Base-by-base conservation (phyloP, 2,113 vertebrate species). In the Ictalurus furcatus region DNA sequence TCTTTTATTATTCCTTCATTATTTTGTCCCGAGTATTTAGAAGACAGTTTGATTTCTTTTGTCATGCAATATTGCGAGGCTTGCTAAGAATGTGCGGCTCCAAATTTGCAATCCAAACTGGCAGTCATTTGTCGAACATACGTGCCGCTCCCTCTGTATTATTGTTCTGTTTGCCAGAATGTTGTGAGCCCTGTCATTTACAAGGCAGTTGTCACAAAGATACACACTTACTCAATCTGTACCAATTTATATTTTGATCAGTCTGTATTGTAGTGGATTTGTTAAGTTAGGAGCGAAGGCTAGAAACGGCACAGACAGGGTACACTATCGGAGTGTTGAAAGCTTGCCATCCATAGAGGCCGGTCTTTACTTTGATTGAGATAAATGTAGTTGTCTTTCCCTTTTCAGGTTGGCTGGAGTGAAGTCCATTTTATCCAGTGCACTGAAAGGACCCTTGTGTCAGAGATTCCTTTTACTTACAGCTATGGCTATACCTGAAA, bases 171-270 rank as follows among this genome's bases (percentile, higher is more conserved):
- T 84, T 88, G 86, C 79, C 84, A 84, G 83, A 84, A 80, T 90
- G 83, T 86, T 81, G 84, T 37, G 40, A 86, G 84, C 34, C 76
- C 84, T 86, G 71, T 89, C 91, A 89, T 89, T 76, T 78, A 83
- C 82, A 48, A 78, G 90, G 82, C 61, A 48, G 74, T 23, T 78
- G 85, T 69, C 52, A 90, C 40, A 69, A 19, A 23, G 71, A 63
- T 23, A 84, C 56, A 34, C 37, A 21, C 3, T 89, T 58, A 54
- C 44, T 81, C 21, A 79, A 13, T 65, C 78, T 89, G 56, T 83
- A 67, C 85, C 67, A 12, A 6, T 76, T 85, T 48, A 65, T 40
- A 67, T 52, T 88, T 58, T 21, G n/a, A 23, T n/a, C 44, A 52
- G 61, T 63, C 23, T 17, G 34, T 65, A 67, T 40, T 65, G n/a